These are phyloP conservation scores for Nothobranchius kuhntae DNA, from an alignment of 2,113 vertebrate genomes.

Conservation along the genomic window DNA sequence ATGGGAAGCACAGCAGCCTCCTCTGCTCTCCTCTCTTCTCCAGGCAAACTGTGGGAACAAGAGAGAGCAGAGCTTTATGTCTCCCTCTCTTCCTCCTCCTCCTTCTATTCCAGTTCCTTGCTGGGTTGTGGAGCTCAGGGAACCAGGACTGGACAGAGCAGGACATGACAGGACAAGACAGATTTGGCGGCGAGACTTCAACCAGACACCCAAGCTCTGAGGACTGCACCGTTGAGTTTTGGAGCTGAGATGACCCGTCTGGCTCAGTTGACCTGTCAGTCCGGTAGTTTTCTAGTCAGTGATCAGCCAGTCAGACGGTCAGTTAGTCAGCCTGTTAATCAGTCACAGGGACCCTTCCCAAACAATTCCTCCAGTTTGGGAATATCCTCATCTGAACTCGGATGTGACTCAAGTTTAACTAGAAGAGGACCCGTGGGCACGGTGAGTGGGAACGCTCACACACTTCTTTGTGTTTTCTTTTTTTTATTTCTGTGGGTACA, in stretches of 20 bases:
- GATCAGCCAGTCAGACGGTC: slow-evolving; percentile 42
- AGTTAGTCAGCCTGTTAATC: slow-evolving; percentile 37
- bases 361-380: slow-evolving; percentile 47
- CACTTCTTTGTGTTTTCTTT: slow-evolving; percentile 23
- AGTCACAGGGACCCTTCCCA: slow-evolving; percentile 35
- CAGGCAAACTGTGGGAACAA: slow-evolving; percentile 56
- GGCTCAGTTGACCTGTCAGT: not conserved
- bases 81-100: not conserved
- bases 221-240: slow-evolving; percentile 43
- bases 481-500: slow-evolving; percentile 12
- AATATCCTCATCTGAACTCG: slow-evolving; percentile 70
- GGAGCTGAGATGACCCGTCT: slow-evolving; percentile 57
- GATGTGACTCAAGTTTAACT: slow-evolving; percentile 48
- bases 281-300: slow-evolving; percentile 29
- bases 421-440: slow-evolving; percentile 47
- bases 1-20: slow-evolving; percentile 59
- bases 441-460: slow-evolving; percentile 66
- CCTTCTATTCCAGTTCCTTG: slow-evolving; percentile 1
- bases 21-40: slow-evolving; percentile 38
- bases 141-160: slow-evolving; percentile 33
- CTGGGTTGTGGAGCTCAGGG: slow-evolving; percentile 23
- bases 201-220: slow-evolving; percentile 30
- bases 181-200: slow-evolving; percentile 30
- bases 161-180: slow-evolving; percentile 42
- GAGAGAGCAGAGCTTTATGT: slow-evolving; percentile 29